Conservation (phyloP, 2,113 vertebrate species). For the Mus spicilegus region DNA sequence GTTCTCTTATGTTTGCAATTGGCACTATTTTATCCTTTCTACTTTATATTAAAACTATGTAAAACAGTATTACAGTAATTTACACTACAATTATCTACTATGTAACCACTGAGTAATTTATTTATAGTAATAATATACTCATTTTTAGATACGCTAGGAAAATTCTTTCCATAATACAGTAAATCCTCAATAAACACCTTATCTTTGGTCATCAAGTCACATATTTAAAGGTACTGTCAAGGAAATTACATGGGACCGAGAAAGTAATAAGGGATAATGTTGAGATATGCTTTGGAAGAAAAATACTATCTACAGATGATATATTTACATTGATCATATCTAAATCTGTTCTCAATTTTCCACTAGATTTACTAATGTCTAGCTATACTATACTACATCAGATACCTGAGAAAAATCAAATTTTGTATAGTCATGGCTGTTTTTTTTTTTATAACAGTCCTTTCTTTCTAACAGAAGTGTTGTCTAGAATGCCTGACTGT, state of each 20-base stretch:
- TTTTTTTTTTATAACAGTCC: background rate
- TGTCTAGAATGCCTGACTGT: background rate
- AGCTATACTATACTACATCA: conserved; percentile 10
- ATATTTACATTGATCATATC: background rate
- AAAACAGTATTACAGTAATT: background rate
- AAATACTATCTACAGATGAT: background rate
- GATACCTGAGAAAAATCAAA: conserved; percentile 43
- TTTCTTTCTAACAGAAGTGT: background rate
- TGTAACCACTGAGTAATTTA: background rate
- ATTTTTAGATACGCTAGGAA: background rate
- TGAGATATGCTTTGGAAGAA: conserved; percentile 57
- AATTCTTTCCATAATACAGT: background rate
- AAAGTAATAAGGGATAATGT: conserved; percentile 21
- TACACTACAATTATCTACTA: background rate
- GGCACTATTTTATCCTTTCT: background rate
- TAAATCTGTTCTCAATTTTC: conserved; percentile 31
- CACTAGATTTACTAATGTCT: conserved; percentile 47
- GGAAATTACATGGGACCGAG: background rate
- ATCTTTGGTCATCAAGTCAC: conserved; percentile 2
- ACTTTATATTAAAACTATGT: background rate
- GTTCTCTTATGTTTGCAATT: background rate
- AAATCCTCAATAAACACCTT: background rate
- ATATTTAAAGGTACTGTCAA: conserved; percentile 27
- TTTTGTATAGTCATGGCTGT: background rate
- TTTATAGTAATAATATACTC: background rate